Conservation (phyloP, 1,140 invertebrate genomes). For the Drosophila nebulosa region DNA sequence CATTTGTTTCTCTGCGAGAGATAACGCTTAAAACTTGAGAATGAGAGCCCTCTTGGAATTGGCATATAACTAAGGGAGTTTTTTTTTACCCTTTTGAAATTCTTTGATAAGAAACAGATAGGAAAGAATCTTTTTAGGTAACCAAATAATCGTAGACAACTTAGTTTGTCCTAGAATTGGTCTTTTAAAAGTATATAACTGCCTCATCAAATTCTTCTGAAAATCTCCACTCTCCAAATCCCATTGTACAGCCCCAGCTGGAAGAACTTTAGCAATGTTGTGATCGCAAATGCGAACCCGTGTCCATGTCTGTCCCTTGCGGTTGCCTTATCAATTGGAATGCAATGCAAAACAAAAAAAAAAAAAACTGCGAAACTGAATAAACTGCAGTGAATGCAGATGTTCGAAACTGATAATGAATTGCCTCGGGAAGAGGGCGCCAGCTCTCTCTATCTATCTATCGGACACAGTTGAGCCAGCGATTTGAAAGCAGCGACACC, state of each 20-base stretch:
- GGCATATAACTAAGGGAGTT: neutral
- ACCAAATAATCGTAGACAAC: neutral
- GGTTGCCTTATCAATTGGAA: slow-evolving; percentile 44
- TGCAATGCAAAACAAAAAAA: slow-evolving; percentile 35
- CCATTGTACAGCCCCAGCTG: neutral
- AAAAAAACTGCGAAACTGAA: slow-evolving; percentile 4
- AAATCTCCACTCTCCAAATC: neutral
- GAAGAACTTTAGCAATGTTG: neutral
- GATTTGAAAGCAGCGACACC: slow-evolving; percentile 4
- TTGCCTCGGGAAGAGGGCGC: slow-evolving; percentile 25
- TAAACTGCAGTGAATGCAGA: slow-evolving; percentile 66
- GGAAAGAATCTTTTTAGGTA: neutral
- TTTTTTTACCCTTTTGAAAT: neutral
- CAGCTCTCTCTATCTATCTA: slow-evolving; percentile 24
- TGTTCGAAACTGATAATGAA: slow-evolving; percentile 48
- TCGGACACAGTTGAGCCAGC: slow-evolving; percentile 19
- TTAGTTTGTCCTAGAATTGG: neutral
- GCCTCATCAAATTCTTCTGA: no score
- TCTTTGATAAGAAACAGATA: neutral
- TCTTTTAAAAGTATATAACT: no score
- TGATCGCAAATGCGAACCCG: neutral
- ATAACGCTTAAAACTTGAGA: neutral
- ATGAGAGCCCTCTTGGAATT: neutral
- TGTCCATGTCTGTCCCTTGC: neutral
- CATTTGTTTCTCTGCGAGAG: neutral